Evolutionary conservation across 92 coral and sea anemone species (phyloP), one percentile per base, ranked within the genome.

Genomic region (Scolanthus callimorphus): DNA sequence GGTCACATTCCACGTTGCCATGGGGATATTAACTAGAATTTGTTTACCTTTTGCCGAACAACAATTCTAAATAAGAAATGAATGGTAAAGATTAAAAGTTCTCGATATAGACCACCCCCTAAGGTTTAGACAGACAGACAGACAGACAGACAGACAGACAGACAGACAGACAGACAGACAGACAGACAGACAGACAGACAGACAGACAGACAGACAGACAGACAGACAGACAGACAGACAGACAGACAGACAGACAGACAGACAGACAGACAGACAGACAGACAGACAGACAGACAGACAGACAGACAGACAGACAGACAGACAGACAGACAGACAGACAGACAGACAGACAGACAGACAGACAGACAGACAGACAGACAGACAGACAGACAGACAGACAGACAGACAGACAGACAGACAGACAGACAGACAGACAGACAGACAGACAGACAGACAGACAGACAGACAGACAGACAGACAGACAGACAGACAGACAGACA

Each of bases 401-500:
- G 51, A 46, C 51, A 46, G 51, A 46, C 51, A 46, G 3, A 46
- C 51, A 46, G 51, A 46, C 51, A 46, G 51, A 46, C 51, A 46
- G 51, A 46, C 51, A 46, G 51, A 46, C 51, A 46, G 51, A 46
- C 51, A 46, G 51, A 46, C 51, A 46, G 51, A 46, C 51, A 46
- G 51, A 46, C 51, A 46, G 51, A 46, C 51, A 46, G 51, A 46
- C 51, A 46, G 51, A 46, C 51, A 46, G 51, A 46, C 51, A 12
- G 3, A n/a, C n/a, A n/a, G n/a, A n/a, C n/a, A n/a, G n/a, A n/a
- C n/a, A n/a, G n/a, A n/a, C n/a, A n/a, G n/a, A n/a, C n/a, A n/a
- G n/a, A n/a, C n/a, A n/a, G n/a, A n/a, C n/a, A n/a, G n/a, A n/a
- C n/a, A n/a, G n/a, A n/a, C n/a, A n/a, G n/a, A n/a, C n/a, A n/a